These are phyloP conservation scores for Dynastes maya DNA, from an alignment of 2,888 invertebrate species.

Conservation along the genomic window DNA sequence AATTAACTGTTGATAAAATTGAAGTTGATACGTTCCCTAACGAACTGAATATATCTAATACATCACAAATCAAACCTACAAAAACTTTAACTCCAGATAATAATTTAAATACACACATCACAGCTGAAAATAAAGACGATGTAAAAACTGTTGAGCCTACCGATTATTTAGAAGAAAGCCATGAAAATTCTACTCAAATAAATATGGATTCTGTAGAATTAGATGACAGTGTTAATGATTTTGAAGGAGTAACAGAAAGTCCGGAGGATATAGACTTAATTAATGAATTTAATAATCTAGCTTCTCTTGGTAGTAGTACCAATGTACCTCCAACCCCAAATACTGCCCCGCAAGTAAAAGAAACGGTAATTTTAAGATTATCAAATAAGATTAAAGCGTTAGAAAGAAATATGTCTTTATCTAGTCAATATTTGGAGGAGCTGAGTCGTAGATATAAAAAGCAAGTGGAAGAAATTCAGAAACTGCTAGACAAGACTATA, in stretches of 20 bases:
- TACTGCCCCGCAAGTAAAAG: conserved; percentile 75
- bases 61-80: conserved; percentile 68
- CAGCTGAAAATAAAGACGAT: conserved; percentile 52
- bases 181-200: conserved; percentile 38
- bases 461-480: conserved; percentile 96
- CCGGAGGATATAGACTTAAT: conserved; percentile 69
- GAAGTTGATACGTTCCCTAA: conserved; percentile 37
- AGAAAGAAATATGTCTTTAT: conserved; percentile 97
- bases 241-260: conserved; percentile 62
- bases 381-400: conserved; percentile 95
- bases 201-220: conserved; percentile 55
- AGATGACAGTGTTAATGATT: conserved; percentile 62
- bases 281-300: conserved; percentile 74
- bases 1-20: conserved; percentile 61
- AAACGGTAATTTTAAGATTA: conserved; percentile 95
- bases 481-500: conserved; percentile 85
- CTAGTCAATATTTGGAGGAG: conserved; percentile 96
- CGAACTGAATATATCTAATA: conserved; percentile 53
- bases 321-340: conserved; percentile 58
- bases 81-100: conserved; percentile 64
- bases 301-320: conserved; percentile 64
- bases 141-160: conserved; percentile 54
- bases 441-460: conserved; percentile 95
- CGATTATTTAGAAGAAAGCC: conserved; percentile 38
- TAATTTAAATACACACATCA: conserved; percentile 57